Evolutionary conservation across 2,113 vertebrate genomes (phyloP).

Genomic region (Oreochromis tanganicae): DNA sequence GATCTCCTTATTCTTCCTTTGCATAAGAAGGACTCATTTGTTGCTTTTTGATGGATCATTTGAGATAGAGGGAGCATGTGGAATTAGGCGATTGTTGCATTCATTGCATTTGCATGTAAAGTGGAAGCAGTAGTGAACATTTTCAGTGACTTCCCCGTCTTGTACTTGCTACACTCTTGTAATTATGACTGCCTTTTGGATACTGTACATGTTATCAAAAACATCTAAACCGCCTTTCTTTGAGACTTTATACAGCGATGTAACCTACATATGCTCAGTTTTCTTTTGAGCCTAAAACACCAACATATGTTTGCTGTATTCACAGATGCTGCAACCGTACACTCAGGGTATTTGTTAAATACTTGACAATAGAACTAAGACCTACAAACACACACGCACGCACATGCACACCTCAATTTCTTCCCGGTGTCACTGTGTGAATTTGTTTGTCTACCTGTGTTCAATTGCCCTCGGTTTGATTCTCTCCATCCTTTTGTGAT

Average conservation of each 20-base stretch:
- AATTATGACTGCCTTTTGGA: background rate
- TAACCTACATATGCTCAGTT: background rate
- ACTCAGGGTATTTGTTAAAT: background rate
- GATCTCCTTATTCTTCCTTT: background rate
- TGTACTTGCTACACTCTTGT: background rate
- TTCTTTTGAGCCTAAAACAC: background rate
- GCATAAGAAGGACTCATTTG: background rate
- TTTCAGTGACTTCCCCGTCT: background rate
- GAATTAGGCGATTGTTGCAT: background rate
- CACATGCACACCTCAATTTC: conserved; percentile 4
- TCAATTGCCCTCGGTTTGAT: conserved; percentile 48
- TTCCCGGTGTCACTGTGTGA: conserved; percentile 19
- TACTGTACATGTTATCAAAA: background rate
- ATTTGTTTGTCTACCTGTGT: conserved; percentile 59
- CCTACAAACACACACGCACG: background rate
- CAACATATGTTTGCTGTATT: background rate
- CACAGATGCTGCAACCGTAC: background rate
- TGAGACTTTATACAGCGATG: background rate
- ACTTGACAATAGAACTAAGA: background rate
- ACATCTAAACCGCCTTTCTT: background rate
- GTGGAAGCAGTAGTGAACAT: background rate
- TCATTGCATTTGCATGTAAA: background rate
- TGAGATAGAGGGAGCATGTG: background rate
- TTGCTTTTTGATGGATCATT: background rate
- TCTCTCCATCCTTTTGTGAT: conserved; percentile 46